Evolutionary conservation across 2,888 invertebrate genomes (phyloP).

Genomic region (Macropis europaea): DNA sequence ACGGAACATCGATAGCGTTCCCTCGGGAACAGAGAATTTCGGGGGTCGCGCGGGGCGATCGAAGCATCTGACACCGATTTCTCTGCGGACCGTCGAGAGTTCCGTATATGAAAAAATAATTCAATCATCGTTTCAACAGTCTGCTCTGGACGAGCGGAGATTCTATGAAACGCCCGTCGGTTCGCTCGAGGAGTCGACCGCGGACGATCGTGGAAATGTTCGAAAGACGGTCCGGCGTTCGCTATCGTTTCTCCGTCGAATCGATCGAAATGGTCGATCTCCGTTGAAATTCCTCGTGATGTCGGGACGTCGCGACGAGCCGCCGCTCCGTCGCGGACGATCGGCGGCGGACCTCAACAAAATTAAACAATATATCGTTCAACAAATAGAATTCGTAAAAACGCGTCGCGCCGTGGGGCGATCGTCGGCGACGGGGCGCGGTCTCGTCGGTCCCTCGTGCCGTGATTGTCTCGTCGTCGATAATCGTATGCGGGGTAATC

Average conservation of each 20-base stretch:
- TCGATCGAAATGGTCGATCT: background rate
- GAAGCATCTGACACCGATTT: conserved; percentile 6
- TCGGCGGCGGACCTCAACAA: conserved; percentile 65
- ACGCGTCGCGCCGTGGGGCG: conserved; percentile 22
- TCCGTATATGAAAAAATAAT: conserved; percentile 21
- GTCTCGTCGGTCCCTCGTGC: conserved; percentile 22
- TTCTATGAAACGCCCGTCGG: background rate
- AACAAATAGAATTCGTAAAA: conserved; percentile 73
- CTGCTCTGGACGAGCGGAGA: background rate
- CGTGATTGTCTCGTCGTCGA: conserved; percentile 61
- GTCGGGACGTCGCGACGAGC: conserved; percentile 3
- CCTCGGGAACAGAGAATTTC: background rate
- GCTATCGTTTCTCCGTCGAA: background rate
- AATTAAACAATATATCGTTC: conserved; percentile 75
- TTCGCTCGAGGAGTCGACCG: background rate
- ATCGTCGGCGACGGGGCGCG: conserved; percentile 14
- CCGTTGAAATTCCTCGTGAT: conserved; percentile 45
- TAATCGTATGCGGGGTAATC: conserved; percentile 49
- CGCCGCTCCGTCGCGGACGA: conserved; percentile 17
- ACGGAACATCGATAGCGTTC: conserved; percentile 37
- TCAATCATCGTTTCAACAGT: conserved; percentile 1
- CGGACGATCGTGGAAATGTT: background rate
- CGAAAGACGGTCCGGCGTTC: background rate
- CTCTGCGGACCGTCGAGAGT: background rate
- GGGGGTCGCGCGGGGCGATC: background rate